Evolutionary conservation across 2,797 vertebrate species (phyloP).

Genomic region (Coranthus polyacanthus): DNA sequence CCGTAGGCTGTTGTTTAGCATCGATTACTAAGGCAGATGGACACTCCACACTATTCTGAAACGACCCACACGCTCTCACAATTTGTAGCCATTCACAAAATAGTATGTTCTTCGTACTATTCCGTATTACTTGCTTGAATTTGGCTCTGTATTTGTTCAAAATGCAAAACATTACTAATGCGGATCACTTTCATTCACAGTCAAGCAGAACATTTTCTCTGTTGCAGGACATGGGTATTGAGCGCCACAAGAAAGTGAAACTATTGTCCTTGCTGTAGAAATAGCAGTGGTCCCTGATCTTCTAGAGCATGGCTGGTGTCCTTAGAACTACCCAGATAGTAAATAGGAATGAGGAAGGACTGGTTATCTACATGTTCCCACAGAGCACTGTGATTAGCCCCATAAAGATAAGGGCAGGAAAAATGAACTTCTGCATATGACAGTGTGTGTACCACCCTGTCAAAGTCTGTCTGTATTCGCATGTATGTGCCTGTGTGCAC

Average conservation of each 20-base stretch:
- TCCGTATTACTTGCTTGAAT: background rate
- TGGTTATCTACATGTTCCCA: conserved; percentile 77
- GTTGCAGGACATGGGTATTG: no score
- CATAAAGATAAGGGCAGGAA: conserved; percentile 74
- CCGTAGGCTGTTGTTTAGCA: conserved; percentile 52
- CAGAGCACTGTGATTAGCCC: conserved; percentile 65
- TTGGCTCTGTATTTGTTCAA: background rate
- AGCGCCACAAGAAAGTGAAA: no score
- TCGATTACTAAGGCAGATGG: conserved; percentile 45
- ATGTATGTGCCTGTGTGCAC: conserved; percentile 3
- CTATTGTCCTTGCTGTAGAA: no score
- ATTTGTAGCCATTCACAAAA: background rate
- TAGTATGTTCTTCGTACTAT: background rate
- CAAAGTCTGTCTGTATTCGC: conserved; percentile 21
- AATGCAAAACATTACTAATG: background rate
- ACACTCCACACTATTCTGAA: conserved; percentile 36
- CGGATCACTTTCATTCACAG: no score
- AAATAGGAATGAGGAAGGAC: conserved; percentile 77
- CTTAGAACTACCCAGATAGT: conserved; percentile 18
- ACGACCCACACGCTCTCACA: background rate
- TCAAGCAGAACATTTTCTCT: no score
- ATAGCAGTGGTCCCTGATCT: conserved; percentile 11
- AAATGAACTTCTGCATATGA: conserved; percentile 53
- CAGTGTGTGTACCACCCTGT: conserved; percentile 32
- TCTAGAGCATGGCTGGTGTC: conserved; percentile 3